Evolutionary conservation across 1,140 invertebrate genomes (phyloP), one percentile per base, ranked within the genome.

Genomic region (Rhopalosiphum maidis): DNA sequence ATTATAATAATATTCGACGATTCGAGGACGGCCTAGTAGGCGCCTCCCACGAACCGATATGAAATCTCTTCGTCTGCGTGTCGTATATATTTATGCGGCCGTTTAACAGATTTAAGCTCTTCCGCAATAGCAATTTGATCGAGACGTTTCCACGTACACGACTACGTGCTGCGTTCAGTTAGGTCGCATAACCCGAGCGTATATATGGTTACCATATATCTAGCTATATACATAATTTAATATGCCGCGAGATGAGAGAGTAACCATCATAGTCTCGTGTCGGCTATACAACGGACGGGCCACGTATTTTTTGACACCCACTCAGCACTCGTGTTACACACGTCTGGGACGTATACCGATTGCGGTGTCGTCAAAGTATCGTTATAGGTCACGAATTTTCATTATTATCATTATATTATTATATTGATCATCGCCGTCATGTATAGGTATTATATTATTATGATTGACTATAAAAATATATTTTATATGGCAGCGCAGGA

Each of bases 291-390:
- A n/a, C 30, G 60, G 60, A n/a, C 11, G 11, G 1, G n/a, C 30
- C 60, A 7, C 5, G 43, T 86, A 23, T 86, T 86, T 77, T 86
- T 25, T 15, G 85, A 86, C 86, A 48, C 86, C 46, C 86, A 77
- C 60, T 77, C n/a, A n/a, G n/a, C 15, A 87, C 43, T 87, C 46
- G 86, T 88, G 86, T 88, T 88, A 88, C 86, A 35, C n/a, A 35
- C n/a, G 46, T n/a, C 86, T n/a, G 15, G 25, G 7, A 4, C 85
- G 43, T 77, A 37, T 37, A n/a, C 15, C 15, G 23, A n/a, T 77
- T n/a, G 60, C 60, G 60, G 30, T 77, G 60, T 77, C 60, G 60
- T 77, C 60, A n/a, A 21, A 77, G 60, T 77, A 60, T 60, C 30
- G 60, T 77, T 77, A 77, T 77, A n/a, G 60, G 60, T 68, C 60